Conservation (phyloP, 37 sponge, comb jelly and placozoan genomes). For the Eunapius fragilis region DNA sequence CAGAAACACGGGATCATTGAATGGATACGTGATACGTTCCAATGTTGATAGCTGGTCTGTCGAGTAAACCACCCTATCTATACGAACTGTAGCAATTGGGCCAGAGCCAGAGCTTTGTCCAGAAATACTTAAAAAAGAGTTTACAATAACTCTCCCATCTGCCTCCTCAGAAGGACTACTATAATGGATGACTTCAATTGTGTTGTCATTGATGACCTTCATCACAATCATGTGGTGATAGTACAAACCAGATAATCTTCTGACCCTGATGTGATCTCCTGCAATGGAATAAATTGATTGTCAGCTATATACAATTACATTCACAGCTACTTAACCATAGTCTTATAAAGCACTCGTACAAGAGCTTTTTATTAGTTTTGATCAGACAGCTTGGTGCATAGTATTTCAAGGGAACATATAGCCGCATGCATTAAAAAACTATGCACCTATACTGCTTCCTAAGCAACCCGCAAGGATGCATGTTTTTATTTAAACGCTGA, state of each 20-base stretch:
- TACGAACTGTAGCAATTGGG: neutral
- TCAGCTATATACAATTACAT: no score
- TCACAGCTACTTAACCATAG: no score
- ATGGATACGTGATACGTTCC: neutral
- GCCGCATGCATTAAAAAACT: no score
- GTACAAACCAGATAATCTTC: constrained; percentile 8
- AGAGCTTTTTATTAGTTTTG: no score
- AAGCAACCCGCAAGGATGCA: no score
- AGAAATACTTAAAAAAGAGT: neutral
- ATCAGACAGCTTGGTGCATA: no score
- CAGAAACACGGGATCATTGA: neutral
- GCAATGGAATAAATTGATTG: neutral
- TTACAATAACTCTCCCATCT: neutral
- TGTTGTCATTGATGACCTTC: neutral
- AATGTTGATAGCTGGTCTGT: neutral
- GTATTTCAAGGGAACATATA: no score
- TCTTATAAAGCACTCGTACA: no score
- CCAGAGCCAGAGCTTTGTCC: constrained; percentile 3
- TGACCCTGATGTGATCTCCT: constrained; percentile 33
- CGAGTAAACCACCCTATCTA: neutral
- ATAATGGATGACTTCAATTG: constrained; percentile 18
- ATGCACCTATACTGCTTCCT: no score
- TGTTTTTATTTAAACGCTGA: no score
- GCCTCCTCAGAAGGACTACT: neutral
- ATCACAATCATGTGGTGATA: constrained; percentile 42